Conservation (phyloP, 2,888 invertebrate species). For the Ptilodon capucinus region DNA sequence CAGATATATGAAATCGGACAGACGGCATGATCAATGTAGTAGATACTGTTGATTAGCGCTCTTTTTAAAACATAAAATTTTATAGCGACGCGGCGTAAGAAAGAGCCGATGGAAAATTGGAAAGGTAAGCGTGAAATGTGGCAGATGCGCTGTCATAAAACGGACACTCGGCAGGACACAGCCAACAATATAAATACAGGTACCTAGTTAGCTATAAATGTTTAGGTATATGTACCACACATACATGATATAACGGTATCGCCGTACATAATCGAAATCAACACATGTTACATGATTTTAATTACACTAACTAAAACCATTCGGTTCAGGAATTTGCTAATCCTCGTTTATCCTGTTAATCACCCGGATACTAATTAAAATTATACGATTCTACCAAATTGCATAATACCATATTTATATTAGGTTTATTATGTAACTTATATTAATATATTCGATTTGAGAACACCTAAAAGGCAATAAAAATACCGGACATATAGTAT, state of each 20-base stretch:
- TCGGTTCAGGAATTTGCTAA: constrained; percentile 5
- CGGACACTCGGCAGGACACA: constrained; percentile 26
- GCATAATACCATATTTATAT: constrained; percentile 9
- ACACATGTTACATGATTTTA: not conserved
- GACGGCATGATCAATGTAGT: constrained; percentile 73
- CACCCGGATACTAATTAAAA: constrained; percentile 25
- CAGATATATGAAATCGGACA: constrained; percentile 47
- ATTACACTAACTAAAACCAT: not conserved
- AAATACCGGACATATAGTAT: constrained; percentile 16
- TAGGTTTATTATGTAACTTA: constrained; percentile 13
- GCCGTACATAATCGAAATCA: not conserved
- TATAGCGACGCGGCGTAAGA: constrained; percentile 65
- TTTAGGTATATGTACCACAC: too few relatives aligned
- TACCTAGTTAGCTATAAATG: too few relatives aligned
- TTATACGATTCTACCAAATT: constrained; percentile 8
- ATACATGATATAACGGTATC: too few relatives aligned
- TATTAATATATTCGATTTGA: constrained; percentile 16
- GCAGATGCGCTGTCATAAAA: constrained; percentile 66
- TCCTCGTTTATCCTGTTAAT: constrained; percentile 3
- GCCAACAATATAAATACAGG: constrained; percentile 38
- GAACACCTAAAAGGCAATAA: constrained; percentile 22
- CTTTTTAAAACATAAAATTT: constrained; percentile 72
- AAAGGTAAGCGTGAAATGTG: constrained; percentile 75
- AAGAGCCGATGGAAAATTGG: constrained; percentile 71
- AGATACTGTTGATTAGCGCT: constrained; percentile 59